Conservation (phyloP, 2,888 invertebrate genomes). For the Ormyrus labotus region DNA sequence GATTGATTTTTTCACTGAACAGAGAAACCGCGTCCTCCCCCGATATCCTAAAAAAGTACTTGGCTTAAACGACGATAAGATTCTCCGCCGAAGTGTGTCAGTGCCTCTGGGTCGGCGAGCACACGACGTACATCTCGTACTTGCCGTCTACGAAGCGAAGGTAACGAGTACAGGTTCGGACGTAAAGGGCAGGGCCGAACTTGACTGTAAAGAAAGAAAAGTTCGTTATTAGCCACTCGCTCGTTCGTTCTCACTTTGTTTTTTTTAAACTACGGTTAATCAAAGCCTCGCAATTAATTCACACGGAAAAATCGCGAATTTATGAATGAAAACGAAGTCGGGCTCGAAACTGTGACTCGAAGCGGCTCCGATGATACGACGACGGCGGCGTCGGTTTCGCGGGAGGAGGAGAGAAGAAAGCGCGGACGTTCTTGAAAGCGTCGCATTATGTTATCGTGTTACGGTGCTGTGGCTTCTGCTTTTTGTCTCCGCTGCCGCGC, state of each 20-base stretch:
- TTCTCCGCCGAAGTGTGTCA: conserved; percentile 12
- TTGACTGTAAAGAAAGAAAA: conserved; percentile 66
- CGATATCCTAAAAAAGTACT: background rate
- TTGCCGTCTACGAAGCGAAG: conserved; percentile 72
- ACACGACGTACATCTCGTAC: conserved; percentile 53
- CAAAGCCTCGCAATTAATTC: too few relatives aligned
- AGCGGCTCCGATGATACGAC: conserved; percentile 37
- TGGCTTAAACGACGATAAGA: background rate
- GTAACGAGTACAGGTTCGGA: conserved; percentile 75
- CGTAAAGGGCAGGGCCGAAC: conserved; percentile 73
- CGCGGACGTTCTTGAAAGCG: conserved; percentile 46
- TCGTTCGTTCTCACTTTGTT: too few relatives aligned
- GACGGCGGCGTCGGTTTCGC: conserved; percentile 15
- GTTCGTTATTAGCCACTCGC: background rate
- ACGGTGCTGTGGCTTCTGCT: conserved; percentile 42
- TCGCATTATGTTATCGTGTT: conserved; percentile 54
- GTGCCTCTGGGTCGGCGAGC: conserved; percentile 52
- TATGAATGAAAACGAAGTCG: background rate
- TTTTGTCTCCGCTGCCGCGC: background rate
- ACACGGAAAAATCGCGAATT: too few relatives aligned
- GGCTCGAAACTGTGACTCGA: background rate
- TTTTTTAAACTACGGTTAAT: too few relatives aligned
- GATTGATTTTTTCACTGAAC: too few relatives aligned
- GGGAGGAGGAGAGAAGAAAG: conserved; percentile 21
- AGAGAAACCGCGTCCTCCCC: too few relatives aligned